These are phyloP conservation scores for Parnassius orleans DNA, from an alignment of 2,888 invertebrate species.

Conservation along the genomic window DNA sequence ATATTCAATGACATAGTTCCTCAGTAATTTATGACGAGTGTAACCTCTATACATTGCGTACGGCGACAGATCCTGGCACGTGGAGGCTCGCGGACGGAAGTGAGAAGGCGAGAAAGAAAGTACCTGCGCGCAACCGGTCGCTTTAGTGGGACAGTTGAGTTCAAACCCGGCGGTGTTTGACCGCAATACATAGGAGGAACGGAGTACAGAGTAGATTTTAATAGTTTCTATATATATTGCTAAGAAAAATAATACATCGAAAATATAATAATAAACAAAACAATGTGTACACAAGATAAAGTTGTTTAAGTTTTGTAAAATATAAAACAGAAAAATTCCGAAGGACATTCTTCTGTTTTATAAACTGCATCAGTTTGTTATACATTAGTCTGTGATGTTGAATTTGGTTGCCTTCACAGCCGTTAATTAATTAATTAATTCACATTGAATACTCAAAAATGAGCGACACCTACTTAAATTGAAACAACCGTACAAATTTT, in stretches of 20 bases:
- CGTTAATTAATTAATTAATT: not conserved
- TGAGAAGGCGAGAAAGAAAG: slow-evolving; percentile 77
- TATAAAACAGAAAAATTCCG: no score
- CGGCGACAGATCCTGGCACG: slow-evolving; percentile 63
- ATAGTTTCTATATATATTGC: no score
- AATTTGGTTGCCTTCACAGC: not conserved
- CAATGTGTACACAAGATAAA: no score
- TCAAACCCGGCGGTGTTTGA: slow-evolving; percentile 21
- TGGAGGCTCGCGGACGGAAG: slow-evolving; percentile 77
- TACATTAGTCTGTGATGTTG: not conserved
- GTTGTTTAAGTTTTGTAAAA: no score
- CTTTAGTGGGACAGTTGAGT: slow-evolving; percentile 61
- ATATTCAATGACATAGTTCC: slow-evolving; percentile 6
- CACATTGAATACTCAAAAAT: no score
- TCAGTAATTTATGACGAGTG: slow-evolving; percentile 19
- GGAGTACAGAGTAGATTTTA: slow-evolving; percentile 1
- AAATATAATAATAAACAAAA: no score
- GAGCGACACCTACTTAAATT: no score
- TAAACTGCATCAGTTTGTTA: not conserved
- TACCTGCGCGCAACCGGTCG: slow-evolving; percentile 70
- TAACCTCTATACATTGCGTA: slow-evolving; percentile 23
- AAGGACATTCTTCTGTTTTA: no score
- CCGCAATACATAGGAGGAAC: slow-evolving; percentile 19
- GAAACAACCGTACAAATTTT: no score
- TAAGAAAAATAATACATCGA: no score